These are phyloP conservation scores for Ctenoplectra terminalis DNA, from an alignment of 1,140 invertebrate species.

Conservation along the genomic window DNA sequence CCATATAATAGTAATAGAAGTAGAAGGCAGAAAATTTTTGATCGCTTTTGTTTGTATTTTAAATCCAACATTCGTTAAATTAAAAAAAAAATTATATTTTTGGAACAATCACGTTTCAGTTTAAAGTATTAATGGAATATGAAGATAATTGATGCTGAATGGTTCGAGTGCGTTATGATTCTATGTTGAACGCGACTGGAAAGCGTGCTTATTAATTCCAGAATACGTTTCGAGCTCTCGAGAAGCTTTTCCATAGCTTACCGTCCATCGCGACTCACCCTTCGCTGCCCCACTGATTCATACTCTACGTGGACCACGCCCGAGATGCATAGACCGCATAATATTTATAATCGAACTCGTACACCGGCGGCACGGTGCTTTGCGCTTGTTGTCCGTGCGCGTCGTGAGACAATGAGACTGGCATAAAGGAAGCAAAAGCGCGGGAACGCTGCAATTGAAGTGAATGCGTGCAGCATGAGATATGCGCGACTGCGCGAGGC, in stretches of 20 bases:
- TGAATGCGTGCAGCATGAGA: constrained; percentile 59
- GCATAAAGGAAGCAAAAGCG: constrained; percentile 64
- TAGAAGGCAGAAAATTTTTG: too few species aligned
- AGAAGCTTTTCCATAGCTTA: constrained; percentile 18
- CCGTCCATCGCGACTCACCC: neutral
- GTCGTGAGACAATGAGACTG: constrained; percentile 62
- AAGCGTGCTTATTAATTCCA: too few species aligned
- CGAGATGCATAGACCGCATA: constrained; percentile 48
- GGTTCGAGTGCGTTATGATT: accelerated
- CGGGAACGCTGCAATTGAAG: constrained; percentile 60
- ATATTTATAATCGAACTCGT: constrained; percentile 73
- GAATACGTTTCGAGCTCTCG: neutral
- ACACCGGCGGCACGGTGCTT: neutral
- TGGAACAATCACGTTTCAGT: neutral
- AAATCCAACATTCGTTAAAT: too few species aligned
- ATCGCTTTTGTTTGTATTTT: too few species aligned
- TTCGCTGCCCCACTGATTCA: constrained; percentile 68
- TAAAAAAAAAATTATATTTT: too few species aligned
- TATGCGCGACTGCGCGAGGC: constrained; percentile 44
- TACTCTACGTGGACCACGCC: constrained; percentile 69
- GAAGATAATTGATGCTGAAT: too few species aligned
- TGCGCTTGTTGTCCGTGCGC: neutral
- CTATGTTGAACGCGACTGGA: neutral
- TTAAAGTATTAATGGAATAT: neutral
- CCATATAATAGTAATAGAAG: too few species aligned